Percentiles rank a stretch among this genome's conserved stretches.
These are phyloP conservation scores for Numenius arquata DNA, from an alignment of 2,113 vertebrate species.

Conservation along the genomic window DNA sequence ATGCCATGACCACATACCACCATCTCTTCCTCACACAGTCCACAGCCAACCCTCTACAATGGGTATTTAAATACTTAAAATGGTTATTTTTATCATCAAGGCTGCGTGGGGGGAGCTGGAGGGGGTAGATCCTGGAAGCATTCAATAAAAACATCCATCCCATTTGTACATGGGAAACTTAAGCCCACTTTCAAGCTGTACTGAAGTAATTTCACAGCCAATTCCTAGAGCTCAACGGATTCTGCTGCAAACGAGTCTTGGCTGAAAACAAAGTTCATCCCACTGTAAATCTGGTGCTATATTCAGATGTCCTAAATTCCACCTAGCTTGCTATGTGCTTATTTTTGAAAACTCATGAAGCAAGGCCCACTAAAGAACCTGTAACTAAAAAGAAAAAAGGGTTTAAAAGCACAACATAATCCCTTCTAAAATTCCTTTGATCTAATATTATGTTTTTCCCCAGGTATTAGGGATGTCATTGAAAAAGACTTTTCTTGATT, in stretches of 20 bases:
- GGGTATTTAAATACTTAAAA: background rate
- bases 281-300: background rate
- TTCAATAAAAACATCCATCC: background rate
- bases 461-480: background rate
- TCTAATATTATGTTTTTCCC: background rate
- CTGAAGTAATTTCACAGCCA: background rate
- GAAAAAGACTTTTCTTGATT: background rate
- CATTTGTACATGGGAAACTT: background rate
- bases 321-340: background rate
- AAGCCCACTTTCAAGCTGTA: background rate
- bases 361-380: background rate
- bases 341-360: background rate
- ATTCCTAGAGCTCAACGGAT: background rate
- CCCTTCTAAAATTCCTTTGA: background rate
- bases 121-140: background rate
- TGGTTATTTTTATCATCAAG: background rate
- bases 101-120: background rate
- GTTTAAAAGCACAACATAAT: background rate
- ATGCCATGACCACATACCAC: background rate
- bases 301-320: background rate
- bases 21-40: background rate
- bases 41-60: background rate
- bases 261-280: background rate
- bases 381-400: rapidly evolving
- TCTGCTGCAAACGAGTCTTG: background rate